Evolutionary conservation across 2,888 invertebrate genomes (phyloP), one percentile per base, ranked within the genome.

Genomic region (Biston stratarius): DNA sequence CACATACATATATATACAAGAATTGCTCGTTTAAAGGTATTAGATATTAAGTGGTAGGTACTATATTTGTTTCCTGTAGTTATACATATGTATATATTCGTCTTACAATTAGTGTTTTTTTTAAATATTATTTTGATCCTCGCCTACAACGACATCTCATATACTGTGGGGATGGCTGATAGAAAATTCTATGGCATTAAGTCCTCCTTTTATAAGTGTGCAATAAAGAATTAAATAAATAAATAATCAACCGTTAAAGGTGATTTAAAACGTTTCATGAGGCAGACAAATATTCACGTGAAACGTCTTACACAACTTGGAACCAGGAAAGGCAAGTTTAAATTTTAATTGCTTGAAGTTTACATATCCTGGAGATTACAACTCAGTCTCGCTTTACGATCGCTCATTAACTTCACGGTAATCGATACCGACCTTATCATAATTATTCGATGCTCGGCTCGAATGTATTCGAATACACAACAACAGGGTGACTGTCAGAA

Each of bases 401-500:
- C 80, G 77, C 83, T 87, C 86, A 87, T 90, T 90, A 90, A 77
- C 85, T 87, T 84, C 82, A 80, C 81, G 84, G 88, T 84, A 86
- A 89, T 83, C 82, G 85, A 90, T 89, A 89, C 80, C 61, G 73
- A 76, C 77, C 80, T 83, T 80, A 81, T 86, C 83, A 82, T 88
- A 87, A 91, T 87, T 86, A 87, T 85, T 77, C 75, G 80, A 82
- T 83, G 42, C 61, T 63, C 63, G 38, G 49, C 60, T 67, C 52
- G 56, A 60, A 58, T 80, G 49, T 64, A 61, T 56, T 65, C 62
- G 60, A 67, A 70, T 65, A 73, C 64, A 73, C 66, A 66, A 62
- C 62, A 69, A 71, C 73, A 69, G 70, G 75, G 74, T 72, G 80
- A 79, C 81, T 81, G 82, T 79, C 74, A 76, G 73, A 73, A 71